Evolutionary conservation across 2,113 vertebrate species (phyloP).

Genomic region (Lagopus leucura): DNA sequence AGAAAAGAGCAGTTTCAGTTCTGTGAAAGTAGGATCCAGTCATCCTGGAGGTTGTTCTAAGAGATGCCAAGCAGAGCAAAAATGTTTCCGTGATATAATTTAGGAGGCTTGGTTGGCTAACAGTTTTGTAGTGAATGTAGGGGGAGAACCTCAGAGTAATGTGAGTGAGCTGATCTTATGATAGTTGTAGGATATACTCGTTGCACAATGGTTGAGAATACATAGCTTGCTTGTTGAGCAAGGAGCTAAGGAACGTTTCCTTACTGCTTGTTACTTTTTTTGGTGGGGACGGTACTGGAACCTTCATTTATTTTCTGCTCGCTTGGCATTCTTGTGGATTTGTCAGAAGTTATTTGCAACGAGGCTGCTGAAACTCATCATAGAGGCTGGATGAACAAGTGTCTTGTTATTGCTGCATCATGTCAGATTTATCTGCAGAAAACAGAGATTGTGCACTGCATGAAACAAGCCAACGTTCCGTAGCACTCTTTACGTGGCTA

Average conservation of each 20-base stretch:
- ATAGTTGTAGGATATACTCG: not conserved
- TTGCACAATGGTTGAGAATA: not conserved
- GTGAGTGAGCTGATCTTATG: not conserved
- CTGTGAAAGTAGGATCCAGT: not conserved
- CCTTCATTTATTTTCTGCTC: not conserved
- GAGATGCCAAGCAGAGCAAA: not conserved
- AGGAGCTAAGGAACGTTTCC: not conserved
- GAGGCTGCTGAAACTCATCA: not conserved
- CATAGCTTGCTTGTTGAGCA: not conserved
- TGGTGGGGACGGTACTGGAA: not conserved
- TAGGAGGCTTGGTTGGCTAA: not conserved
- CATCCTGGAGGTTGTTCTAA: not conserved
- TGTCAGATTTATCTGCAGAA: conserved; percentile 24
- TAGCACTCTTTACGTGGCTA: not conserved
- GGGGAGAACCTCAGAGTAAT: not conserved
- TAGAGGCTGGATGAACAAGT: not conserved
- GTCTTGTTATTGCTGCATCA: not conserved
- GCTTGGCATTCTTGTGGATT: not conserved
- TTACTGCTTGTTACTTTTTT: not conserved
- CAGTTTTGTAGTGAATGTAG: not conserved
- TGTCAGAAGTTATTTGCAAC: not conserved
- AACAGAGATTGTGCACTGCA: not conserved
- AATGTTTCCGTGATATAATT: not conserved
- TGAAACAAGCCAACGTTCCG: not conserved
- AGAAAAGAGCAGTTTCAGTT: not conserved